Conservation (phyloP, 2,113 vertebrate genomes). For the Lepidothrix coronata region DNA sequence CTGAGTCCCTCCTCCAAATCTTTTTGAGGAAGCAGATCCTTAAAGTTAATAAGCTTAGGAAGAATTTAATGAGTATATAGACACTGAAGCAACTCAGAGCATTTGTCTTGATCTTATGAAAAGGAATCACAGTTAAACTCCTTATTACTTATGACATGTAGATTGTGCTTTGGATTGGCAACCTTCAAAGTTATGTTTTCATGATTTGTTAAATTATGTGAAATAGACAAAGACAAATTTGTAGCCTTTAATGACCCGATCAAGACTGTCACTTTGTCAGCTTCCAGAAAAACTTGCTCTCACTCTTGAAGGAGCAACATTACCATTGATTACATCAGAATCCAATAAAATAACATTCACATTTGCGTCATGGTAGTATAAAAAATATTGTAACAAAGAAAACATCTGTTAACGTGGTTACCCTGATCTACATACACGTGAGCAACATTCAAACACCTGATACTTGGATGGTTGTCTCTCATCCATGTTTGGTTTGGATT, state of each 20-base stretch:
- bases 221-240: neutral
- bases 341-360: accelerated
- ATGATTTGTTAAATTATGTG: neutral
- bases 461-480: accelerated
- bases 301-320: neutral
- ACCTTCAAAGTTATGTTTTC: neutral
- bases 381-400: neutral
- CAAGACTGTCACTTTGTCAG: neutral
- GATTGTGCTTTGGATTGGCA: neutral
- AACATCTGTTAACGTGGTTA: neutral
- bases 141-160: neutral
- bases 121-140: neutral
- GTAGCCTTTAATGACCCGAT: neutral
- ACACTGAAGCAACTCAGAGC: neutral
- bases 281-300: neutral
- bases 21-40: neutral
- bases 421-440: neutral
- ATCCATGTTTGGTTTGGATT: neutral
- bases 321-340: neutral
- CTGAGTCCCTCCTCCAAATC: neutral
- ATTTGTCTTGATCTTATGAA: neutral
- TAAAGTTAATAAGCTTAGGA: conserved; percentile 4
- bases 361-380: neutral
- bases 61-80: neutral
- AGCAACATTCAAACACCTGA: neutral